Percentiles rank a stretch among this genome's conserved stretches.
Conservation (phyloP, 2,797 vertebrate genomes). For the Pseudocheirus occidentalis region DNA sequence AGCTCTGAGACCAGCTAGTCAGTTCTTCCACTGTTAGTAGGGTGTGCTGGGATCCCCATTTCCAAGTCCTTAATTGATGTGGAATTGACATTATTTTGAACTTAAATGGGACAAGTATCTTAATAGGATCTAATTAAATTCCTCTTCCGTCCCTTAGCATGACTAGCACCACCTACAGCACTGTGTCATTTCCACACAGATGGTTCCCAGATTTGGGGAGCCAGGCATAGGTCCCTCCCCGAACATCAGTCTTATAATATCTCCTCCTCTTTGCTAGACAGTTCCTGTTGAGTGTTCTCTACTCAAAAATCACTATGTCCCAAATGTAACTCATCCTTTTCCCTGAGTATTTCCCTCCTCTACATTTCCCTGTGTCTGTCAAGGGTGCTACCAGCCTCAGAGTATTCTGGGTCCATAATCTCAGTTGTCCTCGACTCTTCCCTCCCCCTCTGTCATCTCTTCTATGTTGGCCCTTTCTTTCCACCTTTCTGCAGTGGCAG, state of each 20-base stretch:
- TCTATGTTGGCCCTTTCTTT: neutral
- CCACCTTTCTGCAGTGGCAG: too few relatives aligned
- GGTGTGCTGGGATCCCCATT: neutral
- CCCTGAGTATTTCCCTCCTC: neutral
- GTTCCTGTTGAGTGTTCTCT: neutral
- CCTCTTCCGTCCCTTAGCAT: neutral
- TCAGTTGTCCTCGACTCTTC: neutral
- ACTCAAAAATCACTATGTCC: neutral
- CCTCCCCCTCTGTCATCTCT: neutral
- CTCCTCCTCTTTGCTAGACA: neutral
- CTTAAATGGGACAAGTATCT: neutral
- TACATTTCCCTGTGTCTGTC: neutral
- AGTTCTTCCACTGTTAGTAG: neutral
- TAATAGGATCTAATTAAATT: neutral
- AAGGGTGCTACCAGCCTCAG: neutral
- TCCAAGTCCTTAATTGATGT: neutral
- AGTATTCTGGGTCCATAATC: neutral
- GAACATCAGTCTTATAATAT: neutral
- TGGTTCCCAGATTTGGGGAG: neutral
- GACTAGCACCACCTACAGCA: neutral
- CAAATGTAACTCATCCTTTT: neutral
- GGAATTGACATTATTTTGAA: neutral
- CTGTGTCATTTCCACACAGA: neutral
- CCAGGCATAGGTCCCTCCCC: neutral
- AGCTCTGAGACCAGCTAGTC: neutral